Base-by-base conservation (phyloP, 2,888 invertebrate genomes). In the Orthonychiurus folsomi region DNA sequence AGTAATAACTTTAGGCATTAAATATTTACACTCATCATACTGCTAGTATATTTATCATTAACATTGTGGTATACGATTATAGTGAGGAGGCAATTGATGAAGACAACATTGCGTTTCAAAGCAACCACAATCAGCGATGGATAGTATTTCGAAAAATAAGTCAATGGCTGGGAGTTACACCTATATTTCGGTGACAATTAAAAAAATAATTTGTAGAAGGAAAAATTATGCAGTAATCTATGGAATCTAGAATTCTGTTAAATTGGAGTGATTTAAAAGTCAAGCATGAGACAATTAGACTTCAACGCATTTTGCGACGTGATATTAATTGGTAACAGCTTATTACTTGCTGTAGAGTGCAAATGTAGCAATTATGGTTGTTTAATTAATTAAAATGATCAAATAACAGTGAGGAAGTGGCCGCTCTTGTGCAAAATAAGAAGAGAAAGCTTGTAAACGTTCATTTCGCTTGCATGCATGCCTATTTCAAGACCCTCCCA, bases 121-220 rank as follows among this genome's bases (percentile, higher is more conserved):
- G 9, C 3, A 50, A 59, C 18, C 21, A 52, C 9, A 21, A 21
- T 3, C 5, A 50, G 5, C 15, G 3, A 5, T 59, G 59, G 48
- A 50, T 3, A 3, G 2, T 20, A 3, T 50, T 48, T 3, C 48
- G 59, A 12, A 3, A 23, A 20, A 24, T 50, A 2, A 50, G 59
- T 23, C 3, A 48, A 20, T 3, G 21, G 9, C 59, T 59, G 18
- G 59, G n/a, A 5, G 23, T 48, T 18, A 59, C 59, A 2, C 48
- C 59, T 3, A n/a, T 59, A n/a, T 59, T 20, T 20, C 21, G 59
- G 59, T 59, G n/a, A n/a, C n/a, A 59, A 48, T 15, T 57, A n/a
- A 12, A 5, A 57, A 5, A 25, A 9, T 52, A 9, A 20, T 52
- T 52, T 52, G 5, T 9, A 52, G n/a, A 20, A 12, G 5, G 37